Evolutionary conservation across 1,140 invertebrate genomes (phyloP).

Genomic region (Pogonognathellus flavescens): DNA sequence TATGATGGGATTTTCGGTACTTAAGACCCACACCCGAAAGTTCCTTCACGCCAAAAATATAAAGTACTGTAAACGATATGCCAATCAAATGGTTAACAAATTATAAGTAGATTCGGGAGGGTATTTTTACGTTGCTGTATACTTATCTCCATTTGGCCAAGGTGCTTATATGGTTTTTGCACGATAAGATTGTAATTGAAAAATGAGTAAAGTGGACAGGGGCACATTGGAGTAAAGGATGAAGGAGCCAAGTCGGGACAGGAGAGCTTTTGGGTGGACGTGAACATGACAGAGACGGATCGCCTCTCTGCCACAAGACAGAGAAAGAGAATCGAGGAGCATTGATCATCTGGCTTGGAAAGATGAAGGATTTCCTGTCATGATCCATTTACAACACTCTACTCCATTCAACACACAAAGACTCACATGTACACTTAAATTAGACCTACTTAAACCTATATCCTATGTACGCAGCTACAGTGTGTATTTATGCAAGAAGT

Average conservation of each 20-base stretch:
- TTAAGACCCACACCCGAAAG: too few relatives aligned
- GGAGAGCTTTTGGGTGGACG: neutral
- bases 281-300: constrained; percentile 59
- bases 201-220: constrained; percentile 17
- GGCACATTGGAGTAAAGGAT: neutral
- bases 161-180: too few relatives aligned
- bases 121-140: too few relatives aligned
- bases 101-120: too few relatives aligned
- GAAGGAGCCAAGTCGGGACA: neutral
- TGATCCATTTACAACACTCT: constrained; percentile 48
- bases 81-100: too few relatives aligned
- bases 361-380: constrained; percentile 58
- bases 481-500: neutral
- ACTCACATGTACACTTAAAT: neutral
- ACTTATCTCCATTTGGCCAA: too few relatives aligned
- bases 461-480: too few relatives aligned
- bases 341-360: constrained; percentile 46
- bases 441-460: neutral
- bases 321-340: constrained; percentile 7
- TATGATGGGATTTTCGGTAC: too few relatives aligned
- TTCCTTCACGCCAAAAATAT: too few relatives aligned
- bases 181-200: too few relatives aligned
- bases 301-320: constrained; percentile 19
- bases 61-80: too few relatives aligned
- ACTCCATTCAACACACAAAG: neutral